Evolutionary conservation across 1,140 invertebrate genomes (phyloP), one percentile per base, ranked within the genome.

Genomic region (Drosophila repletoides): DNA sequence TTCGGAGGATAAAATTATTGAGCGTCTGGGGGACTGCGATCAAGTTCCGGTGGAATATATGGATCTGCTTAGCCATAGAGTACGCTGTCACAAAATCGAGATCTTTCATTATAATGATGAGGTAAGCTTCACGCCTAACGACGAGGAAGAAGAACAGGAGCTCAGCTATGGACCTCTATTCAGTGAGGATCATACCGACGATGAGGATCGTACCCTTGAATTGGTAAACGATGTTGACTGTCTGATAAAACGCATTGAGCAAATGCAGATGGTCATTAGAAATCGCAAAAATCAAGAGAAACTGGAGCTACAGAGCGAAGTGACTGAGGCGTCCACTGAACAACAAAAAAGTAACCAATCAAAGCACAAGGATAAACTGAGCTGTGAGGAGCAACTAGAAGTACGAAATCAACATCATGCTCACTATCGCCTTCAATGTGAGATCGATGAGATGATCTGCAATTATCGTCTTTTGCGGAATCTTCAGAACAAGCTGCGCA

Each of bases 51-150:
- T 80, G 1, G 36, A 48, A 1, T 48, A 72, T 2, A 80, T 81
- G 3, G 76, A 80, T 29, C n/a, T 80, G 10, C 12, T 80, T 3
- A 55, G 34, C 3, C 75, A 76, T 1, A 49, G 58, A 0, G 5
- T 61, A 2, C 41, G 52, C 2, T 77, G 60, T 34, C 38, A 7
- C 2, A 41, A 73, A 29, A 36, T 73, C 5, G 76, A 79, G 36
- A 79, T 79, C 10, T 77, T 79, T 9, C 14, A 79, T 7, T 69
- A 29, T 5, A 67, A 79, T 2, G 75, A 75, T 12, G 15, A 63
- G 10, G 56, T 81, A 7, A 79, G 61, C 31, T 79, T 81, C 3
- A 59, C 70, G 4, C 1, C 45, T 28, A 5, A 29, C 5, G 58
- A 28, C 0, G 55, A 58, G 9, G 67, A 75, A 34, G 60, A 77